Base-by-base conservation (phyloP, 1,140 invertebrate species). In the Formica selysi region DNA sequence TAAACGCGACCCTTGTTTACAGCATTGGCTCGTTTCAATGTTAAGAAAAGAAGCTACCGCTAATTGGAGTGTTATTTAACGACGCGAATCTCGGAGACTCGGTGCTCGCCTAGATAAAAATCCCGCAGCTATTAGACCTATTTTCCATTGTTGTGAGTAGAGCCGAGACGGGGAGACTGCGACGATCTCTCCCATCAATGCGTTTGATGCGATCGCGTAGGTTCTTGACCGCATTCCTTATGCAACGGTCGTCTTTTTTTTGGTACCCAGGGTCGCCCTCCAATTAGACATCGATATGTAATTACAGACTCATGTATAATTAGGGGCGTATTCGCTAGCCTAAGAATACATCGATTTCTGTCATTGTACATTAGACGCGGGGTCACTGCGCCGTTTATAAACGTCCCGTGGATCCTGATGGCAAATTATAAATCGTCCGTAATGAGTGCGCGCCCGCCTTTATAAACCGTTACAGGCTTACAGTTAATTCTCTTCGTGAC, bases 341-440 rank as follows among this genome's bases (percentile, higher is more conserved):
- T 59, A 81, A 73, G 79, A 81, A 73, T 73, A 73, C 79, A 83
- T 83, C 79, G 68, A 74, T 83, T 83, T 83, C 79, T 83, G 79
- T 83, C 79, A 83, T 41, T 83, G 79, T 38, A 38, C 54, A 73
- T 61, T 83, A 83, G 54, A 68, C 68, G 54, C 79, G 68, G 54
- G 79, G 54, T 83, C 68, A 73, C 54, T 61, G 79, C 54, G 61
- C 79, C 79, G 68, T 74, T 74, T 81, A 38, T 70, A 81, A 81
- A 61, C 79, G 79, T 73, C 67, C 54, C 79, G 67, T 61, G 38
- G 54, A 73, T 81, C 54, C 79, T 19, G 67, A 83, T 73, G 68
- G 79, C 38, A 59, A 83, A 83, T 83, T 83, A 83, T 83, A 83
- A 83, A 83, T 83, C 79, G 54, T 73, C 54, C n/a, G 68, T 83